Evolutionary conservation across 1,140 invertebrate genomes (phyloP), one percentile per base, ranked within the genome.

Genomic region (Whitmania pigra): DNA sequence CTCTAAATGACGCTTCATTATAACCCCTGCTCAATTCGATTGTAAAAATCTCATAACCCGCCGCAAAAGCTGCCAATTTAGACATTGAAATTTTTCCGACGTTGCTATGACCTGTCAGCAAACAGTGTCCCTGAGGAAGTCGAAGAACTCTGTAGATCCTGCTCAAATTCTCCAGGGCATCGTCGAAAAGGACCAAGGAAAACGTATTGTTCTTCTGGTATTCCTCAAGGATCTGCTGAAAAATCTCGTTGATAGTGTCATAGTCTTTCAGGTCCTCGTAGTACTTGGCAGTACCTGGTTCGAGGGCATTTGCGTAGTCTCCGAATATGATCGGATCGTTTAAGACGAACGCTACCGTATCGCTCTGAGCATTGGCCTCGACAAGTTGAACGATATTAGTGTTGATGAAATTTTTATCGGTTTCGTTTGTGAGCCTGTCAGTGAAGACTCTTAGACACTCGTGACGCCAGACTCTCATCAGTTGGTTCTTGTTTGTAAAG

Each of bases 251-350:
- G 9, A 91, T 86, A 0, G 91, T 89, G 74, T 91, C 88, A 77
- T 91, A 94, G 80, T 94, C 91, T 1, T 92, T 80, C 0, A 94
- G 82, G 81, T 94, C 92, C 81, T 94, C 92, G 77, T 95, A 95
- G 72, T 88, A 86, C 74, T 91, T 83, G 0, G 87, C 82, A 77
- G 91, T 60, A n/a, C 31, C 25, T n/a, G 63, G 29, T 1, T 73
- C 88, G 13, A 89, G 82, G 0, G 90, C 89, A 76, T 92, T 94
- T 53, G 90, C 84, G 74, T 89, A 93, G 78, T 95, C 92, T 0
- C 92, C 92, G 80, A 89, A 95, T 0, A 94, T 82, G 53, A 92
- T 76, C 0, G 92, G 92, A 83, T 93, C 88, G 55, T 88, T 84
- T 70, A 93, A 83, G 49, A 69, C 54, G 27, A 73, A 13, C 2